These are phyloP conservation scores for Arrhamphus sclerolepis DNA, from an alignment of 2,797 vertebrate species.

Conservation along the genomic window DNA sequence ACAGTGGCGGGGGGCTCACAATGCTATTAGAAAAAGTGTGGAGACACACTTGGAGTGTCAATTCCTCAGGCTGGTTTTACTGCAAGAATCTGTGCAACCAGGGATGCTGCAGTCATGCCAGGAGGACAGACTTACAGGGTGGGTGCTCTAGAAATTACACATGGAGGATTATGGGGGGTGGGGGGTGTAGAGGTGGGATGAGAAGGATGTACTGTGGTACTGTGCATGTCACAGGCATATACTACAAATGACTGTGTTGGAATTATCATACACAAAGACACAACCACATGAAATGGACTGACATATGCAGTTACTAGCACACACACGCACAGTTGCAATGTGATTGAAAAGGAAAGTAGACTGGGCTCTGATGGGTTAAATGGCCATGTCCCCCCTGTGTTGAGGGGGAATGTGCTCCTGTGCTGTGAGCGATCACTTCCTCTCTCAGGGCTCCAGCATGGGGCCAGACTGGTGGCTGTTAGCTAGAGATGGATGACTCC, in stretches of 20 bases:
- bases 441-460: slow-evolving; percentile 82
- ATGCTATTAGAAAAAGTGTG: slow-evolving; percentile 81
- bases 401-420: slow-evolving; percentile 77
- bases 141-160: slow-evolving; percentile 57
- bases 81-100: slow-evolving; percentile 62
- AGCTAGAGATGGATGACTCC: slow-evolving; percentile 81
- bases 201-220: slow-evolving; percentile 43
- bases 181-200: slow-evolving; percentile 19
- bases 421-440: slow-evolving; percentile 85
- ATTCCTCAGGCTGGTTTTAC: slow-evolving; percentile 76
- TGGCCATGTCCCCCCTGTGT: slow-evolving; percentile 77
- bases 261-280: slow-evolving; percentile 24
- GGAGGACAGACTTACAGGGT: slow-evolving; percentile 49
- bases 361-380: slow-evolving; percentile 79
- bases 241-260: slow-evolving; percentile 31
- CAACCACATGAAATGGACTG: slow-evolving; percentile 20
- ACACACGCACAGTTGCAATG: slow-evolving; percentile 25
- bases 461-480: slow-evolving; percentile 83
- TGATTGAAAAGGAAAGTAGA: slow-evolving; percentile 67
- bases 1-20: slow-evolving; percentile 76
- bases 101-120: slow-evolving; percentile 47
- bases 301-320: slow-evolving; percentile 33
- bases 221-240: slow-evolving; percentile 34
- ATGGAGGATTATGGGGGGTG: slow-evolving; percentile 36
- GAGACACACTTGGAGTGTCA: slow-evolving; percentile 71